These are phyloP conservation scores for Barypeithes pellucidus DNA, from an alignment of 2,888 invertebrate species.

Conservation along the genomic window DNA sequence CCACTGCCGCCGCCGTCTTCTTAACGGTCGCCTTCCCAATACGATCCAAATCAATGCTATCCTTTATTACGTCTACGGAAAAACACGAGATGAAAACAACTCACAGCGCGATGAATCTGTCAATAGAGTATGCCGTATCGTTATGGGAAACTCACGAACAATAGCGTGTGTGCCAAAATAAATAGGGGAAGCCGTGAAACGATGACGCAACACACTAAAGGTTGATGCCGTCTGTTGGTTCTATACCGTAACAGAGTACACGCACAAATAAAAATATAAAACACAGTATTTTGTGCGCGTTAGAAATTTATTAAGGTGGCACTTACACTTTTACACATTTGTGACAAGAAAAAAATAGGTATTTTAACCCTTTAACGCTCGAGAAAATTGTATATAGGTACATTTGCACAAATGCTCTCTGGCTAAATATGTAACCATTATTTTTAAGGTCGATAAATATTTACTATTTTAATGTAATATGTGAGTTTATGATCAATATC, in stretches of 20 bases:
- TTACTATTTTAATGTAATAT: too few relatives aligned
- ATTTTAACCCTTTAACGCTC: too few relatives aligned
- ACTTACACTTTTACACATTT: too few relatives aligned
- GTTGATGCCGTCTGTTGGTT: constrained; percentile 14
- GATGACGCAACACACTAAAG: constrained; percentile 25
- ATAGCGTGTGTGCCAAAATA: constrained; percentile 11
- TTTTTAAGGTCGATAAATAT: too few relatives aligned
- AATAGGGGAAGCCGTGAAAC: neutral
- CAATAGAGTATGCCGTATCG: neutral
- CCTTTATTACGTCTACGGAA: neutral
- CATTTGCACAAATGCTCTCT: too few relatives aligned
- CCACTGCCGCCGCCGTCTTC: constrained; percentile 21
- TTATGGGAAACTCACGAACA: neutral
- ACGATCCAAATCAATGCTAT: neutral
- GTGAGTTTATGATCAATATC: too few relatives aligned
- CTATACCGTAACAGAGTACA: constrained; percentile 10
- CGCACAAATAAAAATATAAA: neutral
- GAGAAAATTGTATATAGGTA: too few relatives aligned
- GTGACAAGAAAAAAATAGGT: too few relatives aligned
- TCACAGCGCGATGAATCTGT: neutral
- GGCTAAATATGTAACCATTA: too few relatives aligned
- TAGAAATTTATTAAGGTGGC: neutral
- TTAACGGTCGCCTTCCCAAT: neutral
- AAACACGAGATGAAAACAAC: neutral
- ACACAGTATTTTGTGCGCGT: neutral